A percentile compares a stretch with the other conserved stretches of the same genome.
Conservation (phyloP, 1,140 invertebrate genomes). For the Trichoplusia ni region DNA sequence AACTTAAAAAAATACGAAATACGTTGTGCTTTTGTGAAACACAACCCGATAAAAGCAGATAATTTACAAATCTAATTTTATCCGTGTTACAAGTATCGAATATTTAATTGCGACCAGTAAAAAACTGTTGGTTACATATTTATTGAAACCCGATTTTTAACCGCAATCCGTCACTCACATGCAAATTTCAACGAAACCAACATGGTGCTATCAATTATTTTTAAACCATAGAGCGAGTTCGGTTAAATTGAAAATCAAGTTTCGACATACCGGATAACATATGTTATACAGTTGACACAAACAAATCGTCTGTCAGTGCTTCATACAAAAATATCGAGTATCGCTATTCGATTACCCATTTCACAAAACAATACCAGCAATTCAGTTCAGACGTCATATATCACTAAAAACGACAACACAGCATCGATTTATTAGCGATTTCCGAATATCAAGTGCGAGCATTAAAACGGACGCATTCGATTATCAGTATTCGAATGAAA, state of each 20-base stretch:
- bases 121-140: too few species aligned
- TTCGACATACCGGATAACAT: conserved; percentile 8
- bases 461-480: conserved; percentile 60
- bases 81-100: too few species aligned
- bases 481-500: conserved; percentile 34
- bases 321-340: neutral
- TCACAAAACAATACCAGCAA: conserved; percentile 27
- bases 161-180: too few species aligned
- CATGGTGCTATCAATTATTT: too few species aligned
- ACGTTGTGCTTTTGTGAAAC: too few species aligned
- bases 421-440: conserved; percentile 66
- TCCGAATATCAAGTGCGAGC: conserved; percentile 54
- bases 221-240: too few species aligned
- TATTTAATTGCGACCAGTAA: too few species aligned
- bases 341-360: conserved; percentile 31
- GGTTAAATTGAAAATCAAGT: conserved; percentile 1
- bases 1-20: too few species aligned
- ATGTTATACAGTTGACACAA: conserved; percentile 20
- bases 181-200: too few species aligned
- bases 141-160: too few species aligned
- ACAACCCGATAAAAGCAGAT: too few species aligned
- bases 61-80: too few species aligned
- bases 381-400: conserved; percentile 48
- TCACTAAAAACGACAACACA: conserved; percentile 53
- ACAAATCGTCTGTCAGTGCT: conserved; percentile 4